These are phyloP conservation scores for Pseudoips prasinana DNA, from an alignment of 2,888 invertebrate genomes.

Conservation along the genomic window DNA sequence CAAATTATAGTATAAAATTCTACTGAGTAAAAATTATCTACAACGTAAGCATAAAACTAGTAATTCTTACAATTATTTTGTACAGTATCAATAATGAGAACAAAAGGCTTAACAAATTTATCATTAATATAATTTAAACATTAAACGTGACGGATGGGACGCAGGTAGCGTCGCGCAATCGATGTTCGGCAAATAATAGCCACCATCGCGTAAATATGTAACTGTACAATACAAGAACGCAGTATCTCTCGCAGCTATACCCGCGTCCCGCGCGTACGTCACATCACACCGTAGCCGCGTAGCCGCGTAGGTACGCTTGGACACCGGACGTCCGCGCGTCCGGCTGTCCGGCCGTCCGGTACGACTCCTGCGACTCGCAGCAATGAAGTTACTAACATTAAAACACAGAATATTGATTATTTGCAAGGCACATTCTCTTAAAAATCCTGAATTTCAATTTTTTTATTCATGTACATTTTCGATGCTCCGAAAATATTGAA, in stretches of 20 bases:
- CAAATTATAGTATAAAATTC: conserved; percentile 39
- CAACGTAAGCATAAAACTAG: conserved; percentile 53
- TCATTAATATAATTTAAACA: conserved; percentile 46
- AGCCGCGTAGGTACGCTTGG: too few species aligned
- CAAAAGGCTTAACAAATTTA: conserved; percentile 55
- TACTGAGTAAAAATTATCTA: conserved; percentile 61
- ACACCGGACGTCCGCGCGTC: conserved; percentile 11
- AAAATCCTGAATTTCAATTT: conserved; percentile 78
- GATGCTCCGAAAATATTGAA: conserved; percentile 62
- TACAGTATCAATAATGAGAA: conserved; percentile 64
- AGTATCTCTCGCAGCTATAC: conserved; percentile 35
- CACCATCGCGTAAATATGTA: conserved; percentile 17
- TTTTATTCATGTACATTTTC: conserved; percentile 63
- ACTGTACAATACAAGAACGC: conserved; percentile 22
- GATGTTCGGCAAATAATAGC: conserved; percentile 16
- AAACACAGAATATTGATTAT: conserved; percentile 80
- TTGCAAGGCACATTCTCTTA: conserved; percentile 82
- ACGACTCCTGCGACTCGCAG: conserved; percentile 52
- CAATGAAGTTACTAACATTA: conserved; percentile 72
- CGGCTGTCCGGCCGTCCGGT: conserved; percentile 11
- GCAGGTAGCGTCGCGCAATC: neutral
- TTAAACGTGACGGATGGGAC: conserved; percentile 13
- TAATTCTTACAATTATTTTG: conserved; percentile 68
- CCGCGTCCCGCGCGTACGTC: conserved; percentile 40
- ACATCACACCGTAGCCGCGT: conserved; percentile 23